These are phyloP conservation scores for Thumatha senex DNA, from an alignment of 2,888 invertebrate species.

Conservation along the genomic window DNA sequence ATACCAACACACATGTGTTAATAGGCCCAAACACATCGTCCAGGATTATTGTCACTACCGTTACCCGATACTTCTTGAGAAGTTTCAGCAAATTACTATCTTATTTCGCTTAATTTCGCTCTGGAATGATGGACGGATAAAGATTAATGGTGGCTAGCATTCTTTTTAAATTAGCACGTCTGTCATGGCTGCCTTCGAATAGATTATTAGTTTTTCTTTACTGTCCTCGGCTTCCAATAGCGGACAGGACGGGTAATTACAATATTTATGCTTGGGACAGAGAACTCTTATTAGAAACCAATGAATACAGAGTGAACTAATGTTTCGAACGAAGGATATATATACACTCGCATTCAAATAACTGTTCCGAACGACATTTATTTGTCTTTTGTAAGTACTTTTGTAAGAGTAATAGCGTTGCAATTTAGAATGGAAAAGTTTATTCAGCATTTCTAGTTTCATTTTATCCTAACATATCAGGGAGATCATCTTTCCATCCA, in stretches of 20 bases:
- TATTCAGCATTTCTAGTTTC: too few species aligned
- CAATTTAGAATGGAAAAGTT: neutral
- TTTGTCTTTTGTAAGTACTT: conserved; percentile 4
- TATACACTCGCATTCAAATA: conserved; percentile 36
- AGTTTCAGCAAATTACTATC: conserved; percentile 29
- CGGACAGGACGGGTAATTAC: conserved; percentile 45
- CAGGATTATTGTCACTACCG: conserved; percentile 29
- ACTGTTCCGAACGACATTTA: conserved; percentile 7
- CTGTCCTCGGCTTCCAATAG: conserved; percentile 24
- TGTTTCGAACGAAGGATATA: conserved; percentile 34
- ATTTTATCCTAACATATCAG: too few species aligned
- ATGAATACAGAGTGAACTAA: conserved; percentile 50
- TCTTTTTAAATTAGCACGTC: conserved; percentile 60
- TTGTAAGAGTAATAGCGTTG: conserved; percentile 1
- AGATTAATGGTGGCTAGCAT: conserved; percentile 67
- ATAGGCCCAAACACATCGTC: conserved; percentile 9
- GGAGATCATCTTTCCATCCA: too few species aligned
- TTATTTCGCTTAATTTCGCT: conserved; percentile 46
- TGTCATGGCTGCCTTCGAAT: conserved; percentile 36
- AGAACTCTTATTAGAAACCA: conserved; percentile 46
- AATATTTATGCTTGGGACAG: conserved; percentile 54
- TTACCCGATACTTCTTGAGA: conserved; percentile 21
- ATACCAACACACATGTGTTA: conserved; percentile 23
- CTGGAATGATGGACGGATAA: conserved; percentile 58
- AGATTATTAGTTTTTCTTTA: conserved; percentile 64